Base-by-base conservation (phyloP, 2,797 vertebrate genomes). In the Chelon auratus region DNA sequence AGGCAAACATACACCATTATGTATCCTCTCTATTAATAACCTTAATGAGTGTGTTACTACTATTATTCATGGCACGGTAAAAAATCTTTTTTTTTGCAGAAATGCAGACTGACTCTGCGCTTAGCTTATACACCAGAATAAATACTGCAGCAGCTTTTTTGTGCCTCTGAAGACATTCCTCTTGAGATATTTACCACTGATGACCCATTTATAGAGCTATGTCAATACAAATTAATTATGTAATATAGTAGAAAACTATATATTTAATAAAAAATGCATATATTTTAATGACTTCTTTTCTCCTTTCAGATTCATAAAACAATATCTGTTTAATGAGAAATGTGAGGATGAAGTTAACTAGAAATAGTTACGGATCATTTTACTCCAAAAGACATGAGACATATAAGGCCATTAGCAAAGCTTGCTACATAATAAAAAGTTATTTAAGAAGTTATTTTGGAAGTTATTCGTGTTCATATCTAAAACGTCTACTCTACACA, bases 381-480 rank as follows among this genome's bases (percentile, higher is more conserved):
- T 58, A 26, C n/a, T 37, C 72, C 10, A 5, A 36, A 43, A 45
- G 9, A 12, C 43, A 43, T 43, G 24, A 39, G n/a, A 72, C 22
- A n/a, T 17, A 54, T 18, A 15, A 39, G 26, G 5, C 13, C 69
- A 42, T 36, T 36, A 22, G 10, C 33, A 4, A 40, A 62, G 26
- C 33, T 67, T 17, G 36, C 52, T 30, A 8, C 64, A 30, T 9
- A 39, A 10, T 60, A 18, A 26, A 74, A 58, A 60, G 17, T 56
- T 64, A n/a, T 72, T 24, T 1, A 51, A 57, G 14, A 63, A 26
- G 17, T 33, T 7, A 33, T 2, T 62, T 26, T 58, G 66, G 22
- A 58, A 43, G 39, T 52, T 77, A 13, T 72, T 66, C 51, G 14
- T 76, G 70, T 66, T 58, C 9, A 60, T 80, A 68, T 66, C 45